A percentile compares a stretch with the other conserved stretches of the same genome.
Evolutionary conservation across 2,113 vertebrate species (phyloP).

Genomic region (Psittacula cyanocephala): DNA sequence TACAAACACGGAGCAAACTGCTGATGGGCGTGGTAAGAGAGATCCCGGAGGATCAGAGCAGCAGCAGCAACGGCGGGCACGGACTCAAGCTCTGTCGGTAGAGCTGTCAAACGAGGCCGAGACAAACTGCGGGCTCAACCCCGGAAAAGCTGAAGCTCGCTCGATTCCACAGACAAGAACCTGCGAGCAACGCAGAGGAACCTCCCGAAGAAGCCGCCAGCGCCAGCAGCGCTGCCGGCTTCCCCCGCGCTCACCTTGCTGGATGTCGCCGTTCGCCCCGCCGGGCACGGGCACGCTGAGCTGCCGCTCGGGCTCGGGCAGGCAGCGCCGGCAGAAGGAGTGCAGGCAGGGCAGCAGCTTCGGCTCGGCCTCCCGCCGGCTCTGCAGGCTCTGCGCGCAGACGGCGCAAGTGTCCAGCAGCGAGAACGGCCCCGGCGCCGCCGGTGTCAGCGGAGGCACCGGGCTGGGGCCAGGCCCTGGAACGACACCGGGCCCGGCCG

Average conservation of each 20-base stretch:
- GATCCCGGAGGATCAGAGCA: background rate
- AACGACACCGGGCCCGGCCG: conserved; percentile 62
- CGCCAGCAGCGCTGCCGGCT: background rate
- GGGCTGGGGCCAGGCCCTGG: conserved; percentile 67
- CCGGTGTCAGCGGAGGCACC: conserved; percentile 72
- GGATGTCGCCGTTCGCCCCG: conserved; percentile 91
- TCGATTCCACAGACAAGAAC: too few species aligned
- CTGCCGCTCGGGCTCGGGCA: conserved; percentile 92
- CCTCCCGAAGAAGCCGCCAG: too few species aligned
- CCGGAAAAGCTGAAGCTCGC: rapidly evolving
- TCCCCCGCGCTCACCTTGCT: conserved; percentile 82
- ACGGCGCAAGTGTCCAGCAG: conserved; percentile 94
- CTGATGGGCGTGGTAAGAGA: rapidly evolving
- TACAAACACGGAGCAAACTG: background rate
- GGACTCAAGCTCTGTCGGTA: background rate
- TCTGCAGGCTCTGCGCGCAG: conserved; percentile 94
- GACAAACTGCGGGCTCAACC: rapidly evolving
- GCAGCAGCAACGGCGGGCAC: background rate
- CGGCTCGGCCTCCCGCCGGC: conserved; percentile 88
- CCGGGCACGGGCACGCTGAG: conserved; percentile 90
- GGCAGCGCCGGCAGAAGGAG: conserved; percentile 93
- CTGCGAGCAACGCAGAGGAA: background rate
- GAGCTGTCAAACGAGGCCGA: background rate
- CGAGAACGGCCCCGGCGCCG: conserved; percentile 72
- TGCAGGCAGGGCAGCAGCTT: conserved; percentile 96